Base-by-base conservation (phyloP, 1,140 invertebrate genomes). In the Oncopodura yosiiana region DNA sequence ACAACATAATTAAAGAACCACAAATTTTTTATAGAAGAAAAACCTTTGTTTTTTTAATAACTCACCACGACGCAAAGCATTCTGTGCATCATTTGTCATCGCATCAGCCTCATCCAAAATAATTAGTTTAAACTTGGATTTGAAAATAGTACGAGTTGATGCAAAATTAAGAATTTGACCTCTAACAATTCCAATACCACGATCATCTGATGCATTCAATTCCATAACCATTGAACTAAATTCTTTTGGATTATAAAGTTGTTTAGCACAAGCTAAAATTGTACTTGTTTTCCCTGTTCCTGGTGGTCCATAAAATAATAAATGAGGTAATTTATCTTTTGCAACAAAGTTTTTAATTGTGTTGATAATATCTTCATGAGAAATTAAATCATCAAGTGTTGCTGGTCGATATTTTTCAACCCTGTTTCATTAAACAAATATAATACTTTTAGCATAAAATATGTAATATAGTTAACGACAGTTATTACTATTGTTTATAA, bases 21-120 rank as follows among this genome's bases (percentile, higher is more conserved):
- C 27, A 32, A 18, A 29, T 8, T n/a, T 11, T 46, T 49, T 19
- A 3, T 12, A 41, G 26, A 12, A 8, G 14, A 24, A 42, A 52
- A 48, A 48, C 4, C 24, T 48, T 8, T 3, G 4, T 29, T 29
- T 16, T n/a, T 9, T 8, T 5, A 61, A 41, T 48, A 53, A 50
- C 75, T 78, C 77, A 92, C 89, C 92, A 81, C 95, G 82, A 64
- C 94, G 78, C 2, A 99, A 74, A 27, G 95, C 94, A 81, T 97
- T 98, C 72, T 99, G 96, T 3, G 96, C 96, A 82, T 99, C 94
- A 69, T 92, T 89, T 3, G 96, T 99, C 96, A 99, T 99, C 2
- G 95, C 92, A 80, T 99, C 96, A 9, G 95, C 95, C 79, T 99
- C 96, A 80, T 99, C 96, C 11, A 99, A 72, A 63, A 99, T 98